Percentiles rank a stretch among this genome's conserved stretches.
These are phyloP conservation scores for Harpegnathos saltator DNA, from an alignment of 1,140 invertebrate genomes.

Conservation along the genomic window DNA sequence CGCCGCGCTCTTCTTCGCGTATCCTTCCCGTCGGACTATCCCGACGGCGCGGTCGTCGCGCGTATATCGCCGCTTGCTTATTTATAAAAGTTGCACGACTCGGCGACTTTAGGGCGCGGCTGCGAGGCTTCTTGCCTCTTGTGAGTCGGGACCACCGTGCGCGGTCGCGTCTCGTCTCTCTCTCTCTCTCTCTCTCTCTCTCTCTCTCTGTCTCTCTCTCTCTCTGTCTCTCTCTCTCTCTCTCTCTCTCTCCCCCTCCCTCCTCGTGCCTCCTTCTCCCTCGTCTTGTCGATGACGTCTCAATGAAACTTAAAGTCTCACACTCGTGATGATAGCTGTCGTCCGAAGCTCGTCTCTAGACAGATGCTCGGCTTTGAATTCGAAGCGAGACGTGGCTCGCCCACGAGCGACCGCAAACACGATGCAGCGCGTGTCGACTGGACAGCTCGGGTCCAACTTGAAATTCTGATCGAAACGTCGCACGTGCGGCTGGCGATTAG, in stretches of 20 bases:
- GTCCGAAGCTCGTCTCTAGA: no score
- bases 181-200: background rate
- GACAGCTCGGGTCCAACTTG: no score
- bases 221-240: slow-evolving; percentile 50
- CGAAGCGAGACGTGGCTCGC: no score
- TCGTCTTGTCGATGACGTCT: slow-evolving; percentile 61
- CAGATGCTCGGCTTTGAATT: no score
- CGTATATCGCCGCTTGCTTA: slow-evolving; percentile 44
- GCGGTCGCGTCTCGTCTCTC: slow-evolving; percentile 55
- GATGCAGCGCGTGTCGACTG: no score
- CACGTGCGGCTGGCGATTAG: no score
- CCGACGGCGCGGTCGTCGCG: background rate
- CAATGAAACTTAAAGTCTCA: slow-evolving; percentile 47
- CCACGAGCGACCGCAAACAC: no score
- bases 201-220: slow-evolving; percentile 61
- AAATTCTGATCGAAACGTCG: no score
- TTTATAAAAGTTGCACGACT: slow-evolving; percentile 59
- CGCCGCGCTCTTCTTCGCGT: slow-evolving; percentile 26
- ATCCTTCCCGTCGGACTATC: slow-evolving; percentile 1
- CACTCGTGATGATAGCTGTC: no score
- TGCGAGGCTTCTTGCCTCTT: slow-evolving; percentile 58
- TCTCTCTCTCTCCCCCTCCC: slow-evolving; percentile 60
- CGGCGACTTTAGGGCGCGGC: background rate
- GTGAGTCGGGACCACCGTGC: slow-evolving; percentile 49
- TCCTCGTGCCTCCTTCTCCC: no score